A percentile compares a stretch with the other conserved stretches of the same genome.
These are phyloP conservation scores for Rhinogobio ventralis DNA, from an alignment of 2,797 vertebrate species.

Conservation along the genomic window DNA sequence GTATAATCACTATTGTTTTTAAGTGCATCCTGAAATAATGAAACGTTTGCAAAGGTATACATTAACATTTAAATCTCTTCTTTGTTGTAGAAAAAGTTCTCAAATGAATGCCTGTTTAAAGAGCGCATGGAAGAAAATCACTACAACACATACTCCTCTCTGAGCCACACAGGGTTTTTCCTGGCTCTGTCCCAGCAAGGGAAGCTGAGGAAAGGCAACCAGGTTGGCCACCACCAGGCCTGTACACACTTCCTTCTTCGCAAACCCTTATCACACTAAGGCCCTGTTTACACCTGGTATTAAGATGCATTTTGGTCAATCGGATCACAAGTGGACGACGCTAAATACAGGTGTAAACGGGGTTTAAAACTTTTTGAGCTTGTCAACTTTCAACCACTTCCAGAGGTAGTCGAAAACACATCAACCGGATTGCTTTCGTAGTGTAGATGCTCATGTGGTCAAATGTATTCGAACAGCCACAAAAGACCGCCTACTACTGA, in stretches of 20 bases:
- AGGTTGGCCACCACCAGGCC: slow-evolving; percentile 63
- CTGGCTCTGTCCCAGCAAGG: slow-evolving; percentile 75
- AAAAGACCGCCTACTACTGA: too few relatives aligned
- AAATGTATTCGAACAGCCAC: too few relatives aligned
- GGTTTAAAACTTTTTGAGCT: too few relatives aligned
- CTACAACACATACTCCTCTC: slow-evolving; percentile 78
- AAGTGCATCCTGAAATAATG: background rate
- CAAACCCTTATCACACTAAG: slow-evolving; percentile 41
- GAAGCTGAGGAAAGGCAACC: slow-evolving; percentile 65
- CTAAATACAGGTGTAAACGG: too few relatives aligned
- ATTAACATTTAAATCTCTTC: slow-evolving; percentile 10
- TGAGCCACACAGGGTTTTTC: slow-evolving; percentile 65
- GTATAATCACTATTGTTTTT: background rate
- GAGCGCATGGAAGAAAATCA: slow-evolving; percentile 77
- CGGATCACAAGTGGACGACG: too few relatives aligned
- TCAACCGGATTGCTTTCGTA: too few relatives aligned
- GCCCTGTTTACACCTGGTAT: background rate
- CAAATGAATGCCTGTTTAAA: slow-evolving; percentile 73
- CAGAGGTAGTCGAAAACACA: too few relatives aligned
- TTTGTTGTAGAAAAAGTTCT: slow-evolving; percentile 69
- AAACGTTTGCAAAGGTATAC: background rate
- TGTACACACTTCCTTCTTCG: slow-evolving; percentile 78
- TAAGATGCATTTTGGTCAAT: too few relatives aligned
- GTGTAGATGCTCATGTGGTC: too few relatives aligned
- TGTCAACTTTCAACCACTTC: too few relatives aligned